Percentiles rank a stretch among this genome's conserved stretches.
Conservation (phyloP, 2,797 vertebrate species). For the Brotula barbata region DNA sequence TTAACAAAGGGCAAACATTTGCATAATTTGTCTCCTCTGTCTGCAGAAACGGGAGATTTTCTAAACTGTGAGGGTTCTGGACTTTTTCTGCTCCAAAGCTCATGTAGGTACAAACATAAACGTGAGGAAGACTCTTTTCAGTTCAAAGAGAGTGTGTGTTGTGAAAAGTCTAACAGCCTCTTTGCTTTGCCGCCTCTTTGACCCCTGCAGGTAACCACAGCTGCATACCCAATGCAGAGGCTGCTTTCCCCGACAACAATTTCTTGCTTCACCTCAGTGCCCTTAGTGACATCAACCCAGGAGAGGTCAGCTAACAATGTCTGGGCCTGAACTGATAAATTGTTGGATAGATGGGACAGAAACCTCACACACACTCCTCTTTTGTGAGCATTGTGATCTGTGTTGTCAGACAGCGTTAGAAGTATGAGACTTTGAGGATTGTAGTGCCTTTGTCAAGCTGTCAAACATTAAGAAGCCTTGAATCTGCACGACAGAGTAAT, state of each 20-base stretch:
- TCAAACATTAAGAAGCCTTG: conserved; percentile 76
- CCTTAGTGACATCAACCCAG: conserved; percentile 87
- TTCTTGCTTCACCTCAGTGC: conserved; percentile 92
- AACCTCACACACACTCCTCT: conserved; percentile 46
- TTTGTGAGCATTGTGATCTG: conserved; percentile 52
- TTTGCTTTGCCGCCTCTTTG: conserved; percentile 19
- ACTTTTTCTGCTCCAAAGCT: conserved; percentile 95
- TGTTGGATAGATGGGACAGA: conserved; percentile 46
- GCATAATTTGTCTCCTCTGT: conserved; percentile 30
- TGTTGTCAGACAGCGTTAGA: conserved; percentile 66
- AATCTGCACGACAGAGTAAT: conserved; percentile 62
- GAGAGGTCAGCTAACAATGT: conserved; percentile 86
- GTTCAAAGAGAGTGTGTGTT: neutral
- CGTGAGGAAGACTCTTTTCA: conserved; percentile 1
- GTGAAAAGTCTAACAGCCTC: neutral
- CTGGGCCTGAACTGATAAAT: conserved; percentile 54
- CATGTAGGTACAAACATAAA: conserved; percentile 85
- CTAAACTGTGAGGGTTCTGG: conserved; percentile 98
- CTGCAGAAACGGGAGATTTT: conserved; percentile 92
- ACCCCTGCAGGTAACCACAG: conserved; percentile 91
- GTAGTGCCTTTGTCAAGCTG: conserved; percentile 71
- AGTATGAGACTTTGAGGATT: conserved; percentile 57
- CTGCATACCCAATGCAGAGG: conserved; percentile 95
- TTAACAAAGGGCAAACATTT: conserved; percentile 28
- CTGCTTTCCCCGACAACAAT: conserved; percentile 94